Evolutionary conservation across 2,888 invertebrate genomes (phyloP).

Genomic region (Cataglyphis altisquamis): DNA sequence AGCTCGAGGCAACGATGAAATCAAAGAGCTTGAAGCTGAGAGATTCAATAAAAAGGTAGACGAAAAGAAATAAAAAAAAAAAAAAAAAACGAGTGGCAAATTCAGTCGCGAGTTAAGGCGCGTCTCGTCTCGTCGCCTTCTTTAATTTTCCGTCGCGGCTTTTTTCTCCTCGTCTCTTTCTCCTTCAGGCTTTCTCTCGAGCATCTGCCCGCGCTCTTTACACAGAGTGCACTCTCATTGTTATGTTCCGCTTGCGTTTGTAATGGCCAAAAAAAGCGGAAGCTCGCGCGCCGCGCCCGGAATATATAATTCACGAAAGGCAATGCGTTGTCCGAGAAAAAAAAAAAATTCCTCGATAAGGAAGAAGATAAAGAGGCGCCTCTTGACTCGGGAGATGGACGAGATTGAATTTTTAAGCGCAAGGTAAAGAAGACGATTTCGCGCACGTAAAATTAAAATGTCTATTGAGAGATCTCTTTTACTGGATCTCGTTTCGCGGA

Average conservation of each 20-base stretch:
- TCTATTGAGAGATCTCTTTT: not conserved
- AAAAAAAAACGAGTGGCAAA: not conserved
- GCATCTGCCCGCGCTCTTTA: conserved; percentile 4
- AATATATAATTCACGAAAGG: conserved; percentile 29
- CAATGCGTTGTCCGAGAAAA: not conserved
- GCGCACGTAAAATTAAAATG: conserved; percentile 2
- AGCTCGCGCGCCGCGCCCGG: not conserved
- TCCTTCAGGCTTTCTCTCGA: not conserved
- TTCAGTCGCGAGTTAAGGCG: conserved; percentile 27
- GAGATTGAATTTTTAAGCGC: conserved; percentile 22
- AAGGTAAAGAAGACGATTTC: not conserved
- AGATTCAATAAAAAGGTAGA: conserved; percentile 32
- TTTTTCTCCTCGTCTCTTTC: not conserved
- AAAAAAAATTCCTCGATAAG: conserved; percentile 11
- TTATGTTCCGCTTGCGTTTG: not conserved
- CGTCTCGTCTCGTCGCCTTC: conserved; percentile 17
- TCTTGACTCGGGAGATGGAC: not conserved
- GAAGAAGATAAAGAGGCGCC: conserved; percentile 8
- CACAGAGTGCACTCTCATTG: conserved; percentile 31
- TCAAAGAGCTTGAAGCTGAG: conserved; percentile 8
- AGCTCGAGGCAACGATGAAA: conserved; percentile 34
- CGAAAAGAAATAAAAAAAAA: not conserved
- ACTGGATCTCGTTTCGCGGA: not conserved
- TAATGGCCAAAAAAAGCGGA: conserved; percentile 26
- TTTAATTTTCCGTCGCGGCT: conserved; percentile 26